Conservation (phyloP, 2,888 invertebrate genomes). For the Platycheirus albimanus region DNA sequence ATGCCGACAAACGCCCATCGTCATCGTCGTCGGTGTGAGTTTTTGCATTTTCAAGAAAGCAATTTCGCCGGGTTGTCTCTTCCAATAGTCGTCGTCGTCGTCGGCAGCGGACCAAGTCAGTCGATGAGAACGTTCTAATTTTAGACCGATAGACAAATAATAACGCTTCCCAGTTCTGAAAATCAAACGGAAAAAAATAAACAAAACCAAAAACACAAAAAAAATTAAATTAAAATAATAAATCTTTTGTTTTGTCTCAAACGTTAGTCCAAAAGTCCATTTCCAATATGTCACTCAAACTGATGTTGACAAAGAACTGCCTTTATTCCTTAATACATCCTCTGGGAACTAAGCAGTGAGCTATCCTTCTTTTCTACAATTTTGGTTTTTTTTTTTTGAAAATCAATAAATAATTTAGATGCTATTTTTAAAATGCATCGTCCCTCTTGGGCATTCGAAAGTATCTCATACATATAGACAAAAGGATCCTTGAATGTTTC, state of each 20-base stretch:
- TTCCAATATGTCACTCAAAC: slow-evolving; percentile 67
- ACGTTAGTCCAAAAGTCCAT: slow-evolving; percentile 59
- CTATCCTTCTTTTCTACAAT: slow-evolving; percentile 24
- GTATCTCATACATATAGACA: slow-evolving; percentile 1
- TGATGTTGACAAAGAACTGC: slow-evolving; percentile 70
- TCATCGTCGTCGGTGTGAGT: too few species aligned
- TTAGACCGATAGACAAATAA: slow-evolving; percentile 56
- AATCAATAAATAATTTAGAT: slow-evolving; percentile 53
- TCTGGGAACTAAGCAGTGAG: too few species aligned
- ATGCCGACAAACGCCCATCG: slow-evolving; percentile 57
- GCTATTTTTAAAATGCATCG: slow-evolving; percentile 57
- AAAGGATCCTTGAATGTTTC: slow-evolving; percentile 47
- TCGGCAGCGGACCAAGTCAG: background rate
- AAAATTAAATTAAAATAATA: slow-evolving; percentile 66
- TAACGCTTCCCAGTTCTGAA: slow-evolving; percentile 16
- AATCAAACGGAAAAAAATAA: slow-evolving; percentile 28
- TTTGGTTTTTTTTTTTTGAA: slow-evolving; percentile 33
- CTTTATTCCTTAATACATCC: slow-evolving; percentile 35
- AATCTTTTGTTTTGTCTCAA: slow-evolving; percentile 37
- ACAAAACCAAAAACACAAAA: slow-evolving; percentile 21
- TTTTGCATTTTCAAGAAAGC: slow-evolving; percentile 53
- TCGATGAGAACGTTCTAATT: slow-evolving; percentile 60
- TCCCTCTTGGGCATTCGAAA: slow-evolving; percentile 42
- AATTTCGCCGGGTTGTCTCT: slow-evolving; percentile 72
- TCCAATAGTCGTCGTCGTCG: slow-evolving; percentile 52